Conservation (phyloP, 2,113 vertebrate genomes). For the Steatornis caripensis region DNA sequence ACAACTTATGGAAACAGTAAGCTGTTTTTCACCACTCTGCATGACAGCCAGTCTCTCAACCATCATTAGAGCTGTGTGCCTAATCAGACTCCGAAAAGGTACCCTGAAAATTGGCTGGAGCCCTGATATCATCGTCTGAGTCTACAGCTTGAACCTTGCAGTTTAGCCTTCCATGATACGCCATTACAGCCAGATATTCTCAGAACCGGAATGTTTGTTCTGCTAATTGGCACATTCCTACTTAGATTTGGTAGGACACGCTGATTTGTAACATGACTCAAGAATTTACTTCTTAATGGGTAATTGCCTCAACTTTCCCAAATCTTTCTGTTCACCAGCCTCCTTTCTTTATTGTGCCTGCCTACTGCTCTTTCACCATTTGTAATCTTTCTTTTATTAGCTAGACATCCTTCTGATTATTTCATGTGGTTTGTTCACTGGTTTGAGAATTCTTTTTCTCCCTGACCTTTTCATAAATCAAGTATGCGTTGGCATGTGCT, state of each 20-base stretch:
- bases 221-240: conserved; percentile 56
- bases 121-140: background rate
- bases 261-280: conserved; percentile 48
- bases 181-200: background rate
- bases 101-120: background rate
- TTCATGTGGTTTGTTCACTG: background rate
- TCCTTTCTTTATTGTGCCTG: background rate
- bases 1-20: background rate
- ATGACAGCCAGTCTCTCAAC: background rate
- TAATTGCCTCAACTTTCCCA: conserved; percentile 32
- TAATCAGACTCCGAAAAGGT: background rate
- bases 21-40: conserved; percentile 27
- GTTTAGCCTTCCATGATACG: background rate
- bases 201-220: conserved; percentile 19
- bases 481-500: background rate
- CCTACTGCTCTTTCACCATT: background rate
- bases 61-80: background rate
- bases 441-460: conserved; percentile 17
- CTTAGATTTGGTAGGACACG: conserved; percentile 45
- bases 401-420: background rate
- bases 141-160: background rate
- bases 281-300: conserved; percentile 41
- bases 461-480: conserved; percentile 23
- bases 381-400: background rate
- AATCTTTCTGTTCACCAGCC: background rate